These are phyloP conservation scores for Neosalanx taihuensis DNA, from an alignment of 2,797 vertebrate genomes.

Conservation along the genomic window DNA sequence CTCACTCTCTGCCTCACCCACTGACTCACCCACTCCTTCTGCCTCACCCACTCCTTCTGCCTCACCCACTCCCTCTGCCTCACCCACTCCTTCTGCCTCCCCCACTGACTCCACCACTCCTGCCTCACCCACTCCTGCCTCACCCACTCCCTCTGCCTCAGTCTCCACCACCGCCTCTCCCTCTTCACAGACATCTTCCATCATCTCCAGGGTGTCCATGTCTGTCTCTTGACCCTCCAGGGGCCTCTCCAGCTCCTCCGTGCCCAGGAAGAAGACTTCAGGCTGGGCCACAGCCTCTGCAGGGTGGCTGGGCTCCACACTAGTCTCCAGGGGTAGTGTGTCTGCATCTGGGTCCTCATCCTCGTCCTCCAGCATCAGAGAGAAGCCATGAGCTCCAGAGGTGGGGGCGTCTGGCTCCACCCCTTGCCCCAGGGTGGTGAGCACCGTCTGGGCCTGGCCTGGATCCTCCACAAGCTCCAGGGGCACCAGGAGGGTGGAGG, in stretches of 20 bases:
- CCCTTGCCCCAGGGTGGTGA: conserved; percentile 60
- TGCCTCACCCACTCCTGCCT: too few relatives aligned
- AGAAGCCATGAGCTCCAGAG: conserved; percentile 74
- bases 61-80: too few relatives aligned
- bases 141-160: too few relatives aligned
- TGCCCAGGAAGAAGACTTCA: conserved; percentile 42
- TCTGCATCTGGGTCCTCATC: conserved; percentile 43
- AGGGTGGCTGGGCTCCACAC: conserved; percentile 21
- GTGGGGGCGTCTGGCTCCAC: conserved; percentile 63
- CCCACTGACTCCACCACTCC: too few relatives aligned
- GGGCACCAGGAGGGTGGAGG: conserved; percentile 73
- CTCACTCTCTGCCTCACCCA: conserved; percentile 15
- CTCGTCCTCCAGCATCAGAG: conserved; percentile 84
- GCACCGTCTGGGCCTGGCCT: conserved; percentile 63
- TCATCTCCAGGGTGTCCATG: conserved; percentile 18
- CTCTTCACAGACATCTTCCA: conserved; percentile 1
- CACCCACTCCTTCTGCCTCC: too few relatives aligned
- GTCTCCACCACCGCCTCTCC: conserved; percentile 5
- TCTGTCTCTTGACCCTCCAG: conserved; percentile 32
- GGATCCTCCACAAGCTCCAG: conserved; percentile 73
- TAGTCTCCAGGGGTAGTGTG: conserved; percentile 31
- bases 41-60: not conserved
- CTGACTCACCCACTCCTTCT: not conserved
- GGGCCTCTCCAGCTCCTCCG: conserved; percentile 28
- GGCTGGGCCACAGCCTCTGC: conserved; percentile 27